phyloP scores from a whole-genome alignment of 2,888 invertebrate genomes.

The Cabera pusaria region DNA sequence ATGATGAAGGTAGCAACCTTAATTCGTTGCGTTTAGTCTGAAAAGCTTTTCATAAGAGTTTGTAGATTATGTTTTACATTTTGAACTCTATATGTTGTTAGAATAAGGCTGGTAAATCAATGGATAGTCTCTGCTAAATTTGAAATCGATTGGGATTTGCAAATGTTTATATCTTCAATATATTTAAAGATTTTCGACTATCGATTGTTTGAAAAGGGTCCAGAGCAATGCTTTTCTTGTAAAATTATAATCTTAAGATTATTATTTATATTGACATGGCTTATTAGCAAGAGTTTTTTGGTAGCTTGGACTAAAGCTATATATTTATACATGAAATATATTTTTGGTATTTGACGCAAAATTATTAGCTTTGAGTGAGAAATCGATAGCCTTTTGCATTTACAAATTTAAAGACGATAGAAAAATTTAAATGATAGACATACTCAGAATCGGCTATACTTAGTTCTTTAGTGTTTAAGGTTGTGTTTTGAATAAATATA shows the following conservation, averaged over 20 bases:
- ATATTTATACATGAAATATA: no score
- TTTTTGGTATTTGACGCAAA: constrained; percentile 21
- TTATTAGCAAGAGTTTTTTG: constrained; percentile 18
- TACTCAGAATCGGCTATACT: constrained; percentile 1
- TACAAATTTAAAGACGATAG: constrained; percentile 11
- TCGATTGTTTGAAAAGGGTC: neutral
- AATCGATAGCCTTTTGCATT: constrained; percentile 20
- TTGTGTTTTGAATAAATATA: constrained; percentile 18
- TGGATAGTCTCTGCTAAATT: no score
- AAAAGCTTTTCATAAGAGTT: no score
- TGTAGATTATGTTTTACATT: no score
- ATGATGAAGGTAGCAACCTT: no score
- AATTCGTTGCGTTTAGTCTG: no score
- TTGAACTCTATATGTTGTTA: no score
- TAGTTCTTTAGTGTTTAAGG: constrained; percentile 14
- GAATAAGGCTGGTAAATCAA: no score
- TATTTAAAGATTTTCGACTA: no score
- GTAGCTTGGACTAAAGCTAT: constrained; percentile 26
- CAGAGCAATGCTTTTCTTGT: constrained; percentile 7
- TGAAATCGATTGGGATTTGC: no score
- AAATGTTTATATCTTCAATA: no score
- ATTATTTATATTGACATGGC: constrained; percentile 16
- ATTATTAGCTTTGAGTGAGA: constrained; percentile 8
- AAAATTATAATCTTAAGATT: constrained; percentile 16
- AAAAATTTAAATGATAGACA: constrained; percentile 4